Conservation (phyloP, 2,888 invertebrate genomes). For the Petrolisthes cinctipes region DNA sequence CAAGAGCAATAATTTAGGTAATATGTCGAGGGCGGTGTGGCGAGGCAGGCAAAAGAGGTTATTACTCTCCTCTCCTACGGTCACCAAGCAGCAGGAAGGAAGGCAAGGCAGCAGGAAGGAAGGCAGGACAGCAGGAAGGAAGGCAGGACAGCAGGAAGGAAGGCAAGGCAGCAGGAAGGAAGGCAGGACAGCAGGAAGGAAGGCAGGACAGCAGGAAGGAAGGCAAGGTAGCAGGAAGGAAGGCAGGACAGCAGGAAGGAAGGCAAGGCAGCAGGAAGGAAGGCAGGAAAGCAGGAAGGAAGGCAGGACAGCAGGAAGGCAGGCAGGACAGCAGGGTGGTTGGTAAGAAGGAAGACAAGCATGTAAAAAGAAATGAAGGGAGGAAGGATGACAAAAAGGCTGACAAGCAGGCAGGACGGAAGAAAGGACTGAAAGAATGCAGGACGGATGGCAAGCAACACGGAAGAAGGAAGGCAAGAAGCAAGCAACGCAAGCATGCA, state of each 20-base stretch:
- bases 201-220: not conserved
- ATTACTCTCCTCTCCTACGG: not conserved
- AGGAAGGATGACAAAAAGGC: not conserved
- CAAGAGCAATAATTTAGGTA: slow-evolving; percentile 7
- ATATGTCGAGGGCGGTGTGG: not conserved
- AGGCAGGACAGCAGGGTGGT: too few species aligned
- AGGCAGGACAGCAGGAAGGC: not conserved
- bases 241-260: not conserved
- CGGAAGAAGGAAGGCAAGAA: not conserved
- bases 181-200: not conserved
- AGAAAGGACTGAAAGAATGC: not conserved
- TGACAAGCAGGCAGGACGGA: not conserved
- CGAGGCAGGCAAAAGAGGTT: slow-evolving; percentile 2
- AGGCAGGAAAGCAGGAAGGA: not conserved
- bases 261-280: not conserved
- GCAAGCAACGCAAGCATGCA: not conserved
- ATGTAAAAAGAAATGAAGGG: not conserved
- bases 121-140: not conserved
- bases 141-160: not conserved
- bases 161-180: not conserved
- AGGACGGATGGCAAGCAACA: not conserved
- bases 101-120: not conserved
- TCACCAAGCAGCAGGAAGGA: not conserved
- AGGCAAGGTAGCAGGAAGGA: not conserved
- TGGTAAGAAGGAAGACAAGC: not conserved